phyloP scores from a whole-genome alignment of 2,888 invertebrate genomes.

The Scaptomyza cyrtandrae region DNA sequence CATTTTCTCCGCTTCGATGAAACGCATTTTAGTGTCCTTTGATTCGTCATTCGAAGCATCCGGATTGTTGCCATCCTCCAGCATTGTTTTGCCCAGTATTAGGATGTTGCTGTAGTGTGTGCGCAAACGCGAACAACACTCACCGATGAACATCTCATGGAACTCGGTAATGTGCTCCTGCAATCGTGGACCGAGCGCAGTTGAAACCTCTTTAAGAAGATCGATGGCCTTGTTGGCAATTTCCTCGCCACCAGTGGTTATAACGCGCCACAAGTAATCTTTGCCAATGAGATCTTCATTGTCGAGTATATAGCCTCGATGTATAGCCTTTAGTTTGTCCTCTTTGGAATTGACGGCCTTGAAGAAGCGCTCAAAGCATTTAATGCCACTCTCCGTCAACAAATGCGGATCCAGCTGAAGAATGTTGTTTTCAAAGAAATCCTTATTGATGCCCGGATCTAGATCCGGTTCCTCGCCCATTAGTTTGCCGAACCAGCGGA shows the following conservation, averaged over 20 bases:
- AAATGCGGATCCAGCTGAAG: conserved; percentile 95
- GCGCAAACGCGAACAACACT: conserved; percentile 95
- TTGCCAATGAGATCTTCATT: conserved; percentile 97
- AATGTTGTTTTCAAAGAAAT: conserved; percentile 98
- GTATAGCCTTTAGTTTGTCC: conserved; percentile 94
- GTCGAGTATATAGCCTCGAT: conserved; percentile 94
- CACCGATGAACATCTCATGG: conserved; percentile 95
- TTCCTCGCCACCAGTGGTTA: conserved; percentile 95
- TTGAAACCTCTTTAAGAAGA: conserved; percentile 95
- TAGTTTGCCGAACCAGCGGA: conserved; percentile 98
- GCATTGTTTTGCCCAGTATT: conserved; percentile 80
- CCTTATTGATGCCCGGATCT: conserved; percentile 97
- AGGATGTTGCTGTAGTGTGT: conserved; percentile 94
- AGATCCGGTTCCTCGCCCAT: conserved; percentile 99
- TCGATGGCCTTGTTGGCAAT: conserved; percentile 96
- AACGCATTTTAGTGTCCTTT: conserved; percentile 82
- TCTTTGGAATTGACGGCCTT: conserved; percentile 96
- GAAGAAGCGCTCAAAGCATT: conserved; percentile 90
- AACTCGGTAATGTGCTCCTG: conserved; percentile 91
- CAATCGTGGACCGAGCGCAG: conserved; percentile 95
- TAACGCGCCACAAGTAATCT: conserved; percentile 98
- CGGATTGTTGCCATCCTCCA: conserved; percentile 58
- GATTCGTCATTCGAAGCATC: conserved; percentile 74
- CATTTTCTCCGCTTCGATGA: conserved; percentile 91
- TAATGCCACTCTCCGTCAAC: conserved; percentile 97